Base-by-base conservation (phyloP, 2,888 invertebrate genomes). In the Eristalis intricaria region DNA sequence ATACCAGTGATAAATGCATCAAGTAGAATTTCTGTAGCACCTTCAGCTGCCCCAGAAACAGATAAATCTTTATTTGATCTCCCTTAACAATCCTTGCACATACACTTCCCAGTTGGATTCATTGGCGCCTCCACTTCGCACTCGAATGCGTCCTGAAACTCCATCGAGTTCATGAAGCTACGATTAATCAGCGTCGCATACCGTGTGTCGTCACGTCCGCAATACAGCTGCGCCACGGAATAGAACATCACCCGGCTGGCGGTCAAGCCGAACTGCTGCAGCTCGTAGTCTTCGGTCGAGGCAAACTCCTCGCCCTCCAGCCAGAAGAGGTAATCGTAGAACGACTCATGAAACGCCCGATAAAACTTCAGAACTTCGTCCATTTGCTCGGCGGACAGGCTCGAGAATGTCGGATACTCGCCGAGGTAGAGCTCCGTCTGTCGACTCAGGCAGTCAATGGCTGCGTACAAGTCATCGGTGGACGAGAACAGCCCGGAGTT, bases 311-410 rank as follows among this genome's bases (percentile, higher is more conserved):
- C 92, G 71, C 92, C 91, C 71, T 91, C 90, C 77, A 92, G 69
- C 92, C 92, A 92, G 38, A 92, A 92, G 19, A 88, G 88, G 76
- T 92, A 92, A 13, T 92, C 92, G 0, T 89, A 66, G 2, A 90
- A 78, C 0, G 92, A 73, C 2, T 91, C 90, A 23, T 89, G 82
- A 40, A 92, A 92, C 0, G 91, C 90, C 22, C 90, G 90, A 89
- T 92, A 88, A 23, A 92, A 91, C 15, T 90, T 90, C 22, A 91
- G 90, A 22, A 91, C 77, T 3, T 90, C 79, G 15, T 83, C 78
- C 11, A 91, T 90, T 85, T 91, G 90, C 0, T 89, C 77, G 11
- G 84, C 50, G 15, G 89, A 89, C 0, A 92, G 75, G 0, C 64
- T 61, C 0, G 89, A 89, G 77, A 89, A 91, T 0, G 91, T 88